These are phyloP conservation scores for Palythoa grandis DNA, from an alignment of 92 coral and sea anemone genomes.

Conservation along the genomic window DNA sequence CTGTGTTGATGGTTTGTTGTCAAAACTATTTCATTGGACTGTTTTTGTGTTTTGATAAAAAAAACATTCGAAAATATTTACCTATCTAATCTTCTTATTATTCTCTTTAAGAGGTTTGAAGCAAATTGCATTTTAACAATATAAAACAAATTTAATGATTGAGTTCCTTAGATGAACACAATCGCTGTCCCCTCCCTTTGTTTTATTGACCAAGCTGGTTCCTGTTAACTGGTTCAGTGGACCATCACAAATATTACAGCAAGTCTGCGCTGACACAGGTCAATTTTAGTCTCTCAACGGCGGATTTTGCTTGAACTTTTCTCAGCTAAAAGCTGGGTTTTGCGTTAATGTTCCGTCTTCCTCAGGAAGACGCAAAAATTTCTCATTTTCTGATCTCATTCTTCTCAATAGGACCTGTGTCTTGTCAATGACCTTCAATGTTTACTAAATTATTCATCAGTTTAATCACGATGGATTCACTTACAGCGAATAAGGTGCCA, in stretches of 20 bases:
- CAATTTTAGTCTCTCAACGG: neutral
- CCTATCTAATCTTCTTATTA: neutral
- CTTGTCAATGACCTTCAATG: slow-evolving; percentile 22
- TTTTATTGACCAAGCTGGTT: slow-evolving; percentile 18
- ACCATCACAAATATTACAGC: neutral
- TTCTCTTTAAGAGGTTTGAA: neutral
- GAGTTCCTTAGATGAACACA: neutral
- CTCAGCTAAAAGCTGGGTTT: neutral
- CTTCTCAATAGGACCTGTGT: slow-evolving; percentile 12
- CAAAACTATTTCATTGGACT: neutral
- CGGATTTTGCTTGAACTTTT: neutral
- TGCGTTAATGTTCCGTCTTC: neutral
- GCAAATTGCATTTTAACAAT: neutral
- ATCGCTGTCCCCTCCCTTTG: slow-evolving; percentile 5
- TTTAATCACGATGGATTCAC: slow-evolving; percentile 1
- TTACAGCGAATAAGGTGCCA: slow-evolving; percentile 31
- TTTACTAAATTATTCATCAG: slow-evolving; percentile 18
- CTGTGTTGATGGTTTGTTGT: neutral
- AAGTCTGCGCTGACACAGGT: slow-evolving; percentile 15
- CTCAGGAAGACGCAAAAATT: neutral
- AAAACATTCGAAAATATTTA: no score
- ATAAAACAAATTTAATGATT: slow-evolving; percentile 10
- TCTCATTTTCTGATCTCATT: slow-evolving; percentile 7
- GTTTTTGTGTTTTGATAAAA: neutral
- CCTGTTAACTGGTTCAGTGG: slow-evolving; percentile 17